phyloP scores from a whole-genome alignment of 2,113 vertebrate genomes.

The Anhinga rufa region DNA sequence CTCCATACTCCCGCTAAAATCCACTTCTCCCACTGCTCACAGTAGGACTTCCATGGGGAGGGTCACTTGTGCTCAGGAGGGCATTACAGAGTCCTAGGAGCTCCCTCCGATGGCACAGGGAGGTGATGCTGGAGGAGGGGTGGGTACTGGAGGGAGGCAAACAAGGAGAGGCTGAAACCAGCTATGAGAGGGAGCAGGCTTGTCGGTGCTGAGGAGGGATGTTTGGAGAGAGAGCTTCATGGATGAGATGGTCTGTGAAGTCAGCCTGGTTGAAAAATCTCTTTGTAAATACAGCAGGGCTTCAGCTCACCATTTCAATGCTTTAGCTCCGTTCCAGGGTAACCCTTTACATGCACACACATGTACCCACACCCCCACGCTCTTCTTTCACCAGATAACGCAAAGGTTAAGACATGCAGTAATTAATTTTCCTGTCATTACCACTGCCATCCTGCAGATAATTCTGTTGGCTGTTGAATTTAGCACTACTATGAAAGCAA shows the following conservation, averaged over 20 bases:
- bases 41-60: neutral
- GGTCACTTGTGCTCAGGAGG: neutral
- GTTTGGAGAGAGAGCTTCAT: neutral
- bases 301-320: neutral
- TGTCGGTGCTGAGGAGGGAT: neutral
- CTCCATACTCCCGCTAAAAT: neutral
- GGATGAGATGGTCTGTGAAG: neutral
- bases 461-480: neutral
- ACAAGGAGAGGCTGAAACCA: neutral
- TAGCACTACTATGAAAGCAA: neutral
- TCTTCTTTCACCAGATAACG: neutral
- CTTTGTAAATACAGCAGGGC: neutral
- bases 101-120: neutral
- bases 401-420: neutral
- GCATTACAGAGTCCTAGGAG: neutral
- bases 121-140: neutral
- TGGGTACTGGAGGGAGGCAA: neutral
- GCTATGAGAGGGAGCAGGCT: neutral
- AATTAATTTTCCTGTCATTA: neutral
- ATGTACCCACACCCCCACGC: too few species aligned
- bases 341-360: neutral
- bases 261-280: neutral
- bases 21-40: neutral
- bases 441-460: neutral
- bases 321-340: neutral